Evolutionary conservation across 2,113 vertebrate genomes (phyloP).

Genomic region (Equus przewalskii): DNA sequence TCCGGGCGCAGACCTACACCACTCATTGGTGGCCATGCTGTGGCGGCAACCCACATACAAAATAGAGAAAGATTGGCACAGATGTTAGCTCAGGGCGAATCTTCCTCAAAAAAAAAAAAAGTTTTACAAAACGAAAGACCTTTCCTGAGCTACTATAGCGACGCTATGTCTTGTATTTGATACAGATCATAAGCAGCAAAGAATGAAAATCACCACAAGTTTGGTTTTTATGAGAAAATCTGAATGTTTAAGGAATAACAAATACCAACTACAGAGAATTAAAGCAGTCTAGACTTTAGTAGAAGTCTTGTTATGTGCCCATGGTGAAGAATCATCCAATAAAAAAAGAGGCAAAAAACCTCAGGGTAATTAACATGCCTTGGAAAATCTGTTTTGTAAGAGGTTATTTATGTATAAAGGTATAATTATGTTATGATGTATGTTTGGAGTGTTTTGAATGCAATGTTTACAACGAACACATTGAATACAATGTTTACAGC

Average conservation of each 20-base stretch:
- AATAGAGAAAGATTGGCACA: no score
- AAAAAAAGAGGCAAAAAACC: background rate
- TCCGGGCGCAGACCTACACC: no score
- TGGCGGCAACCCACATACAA: no score
- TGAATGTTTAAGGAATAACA: background rate
- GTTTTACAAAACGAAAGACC: background rate
- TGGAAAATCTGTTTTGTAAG: constrained; percentile 31
- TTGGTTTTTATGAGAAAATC: constrained; percentile 16
- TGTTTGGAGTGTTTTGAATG: constrained; percentile 46
- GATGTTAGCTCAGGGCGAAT: no score
- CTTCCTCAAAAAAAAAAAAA: background rate
- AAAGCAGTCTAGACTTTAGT: background rate
- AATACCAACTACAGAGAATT: background rate
- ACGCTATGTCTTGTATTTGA: background rate
- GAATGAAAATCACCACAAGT: background rate
- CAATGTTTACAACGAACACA: background rate
- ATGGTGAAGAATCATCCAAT: background rate
- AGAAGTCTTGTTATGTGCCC: constrained; percentile 1
- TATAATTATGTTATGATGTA: background rate
- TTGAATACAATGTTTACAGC: constrained; percentile 31
- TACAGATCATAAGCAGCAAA: constrained; percentile 24
- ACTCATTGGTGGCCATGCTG: no score
- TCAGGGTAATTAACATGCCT: constrained; percentile 3
- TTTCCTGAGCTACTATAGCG: background rate
- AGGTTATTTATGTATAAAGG: constrained; percentile 25